Evolutionary conservation across 1,140 invertebrate species (phyloP), one percentile per base, ranked within the genome.

Genomic region (Euura saliciscinereae): DNA sequence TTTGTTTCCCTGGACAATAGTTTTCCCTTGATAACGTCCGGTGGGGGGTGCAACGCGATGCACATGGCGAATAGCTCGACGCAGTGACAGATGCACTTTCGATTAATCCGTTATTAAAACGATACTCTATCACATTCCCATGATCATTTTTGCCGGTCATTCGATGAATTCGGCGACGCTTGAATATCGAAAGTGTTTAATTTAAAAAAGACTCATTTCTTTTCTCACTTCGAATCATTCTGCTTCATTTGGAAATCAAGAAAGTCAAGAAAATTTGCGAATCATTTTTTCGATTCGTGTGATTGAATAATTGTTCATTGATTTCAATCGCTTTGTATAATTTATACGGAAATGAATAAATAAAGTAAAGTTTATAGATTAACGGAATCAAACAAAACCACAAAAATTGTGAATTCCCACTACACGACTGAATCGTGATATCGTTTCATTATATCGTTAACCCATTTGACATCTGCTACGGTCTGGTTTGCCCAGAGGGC

Each of bases 11-110:
- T 74, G 74, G 82, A 76, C 82, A 84, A 85, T 83, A 85, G 75
- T 82, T 84, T 71, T 77, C 67, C 77, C 70, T 74, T 80, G 78
- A 80, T 81, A 74, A 81, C 79, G 79, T 84, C 82, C 81, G 81
- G 81, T 81, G 68, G 73, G 28, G 51, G 75, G 71, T n/a, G n/a
- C 59, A 72, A 64, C 74, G 28, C 28, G 75, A 77, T 78, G 76
- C 79, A 82, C 75, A 80, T 83, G 81, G 79, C 74, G 78, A 82
- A 78, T 77, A 75, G 73, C 75, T 79, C 76, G 74, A 76, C 73
- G 77, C 77, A 71, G 74, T 80, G 77, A 82, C 81, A 83, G 80
- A 83, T 83, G 81, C 72, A 74, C 69, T 77, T 78, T 46, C 43
- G 10, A 67, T 67, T 67, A 67, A 67, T 67, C 8, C 66, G 66